Evolutionary conservation across 2,888 invertebrate species (phyloP), one percentile per base, ranked within the genome.

Genomic region (Perizoma flavofasciatum): DNA sequence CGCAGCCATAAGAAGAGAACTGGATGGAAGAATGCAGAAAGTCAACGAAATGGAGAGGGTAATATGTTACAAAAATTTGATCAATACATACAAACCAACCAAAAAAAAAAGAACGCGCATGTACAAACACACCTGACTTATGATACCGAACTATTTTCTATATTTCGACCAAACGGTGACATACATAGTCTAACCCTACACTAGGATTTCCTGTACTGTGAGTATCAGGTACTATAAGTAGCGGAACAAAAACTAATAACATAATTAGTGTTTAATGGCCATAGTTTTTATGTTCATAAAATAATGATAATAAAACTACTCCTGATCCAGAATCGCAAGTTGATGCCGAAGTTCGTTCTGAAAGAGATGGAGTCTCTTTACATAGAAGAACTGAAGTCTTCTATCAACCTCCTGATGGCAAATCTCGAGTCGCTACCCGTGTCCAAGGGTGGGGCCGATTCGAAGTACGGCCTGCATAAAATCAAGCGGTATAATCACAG

Each of bases 301-400:
- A 22, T 22, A 22, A 22, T 22, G 22, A 22, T 22, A 3, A 22
- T 45, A 34, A 32, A 45, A 33, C 49, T n/a, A n/a, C 9, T 39
- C 0, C 6, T 37, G 8, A 45, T 71, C 40, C 88, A 98, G 97
- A 98, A 98, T 89, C 96, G 98, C 75, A 98, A 98, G 92, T 91
- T 99, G 80, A 98, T 98, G 98, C 99, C 99, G 73, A 98, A 98
- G 93, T 99, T 99, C 93, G 98, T 99, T 68, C 95, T 99, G 75
- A 99, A 99, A 94, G 99, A 99, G 93, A 99, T 99, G 99, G 99
- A 99, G 93, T 98, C 98, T 55, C 94, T 99, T 81, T 99, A 98
- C 93, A 96, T 99, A 80, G 99, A 99, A 93, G 99, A 99, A 92
- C 93, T 98, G 80, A 98, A 98, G 90, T 96, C 98, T 63, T 98